Conservation (phyloP, 2,888 invertebrate species). For the Chloromyia formosa region DNA sequence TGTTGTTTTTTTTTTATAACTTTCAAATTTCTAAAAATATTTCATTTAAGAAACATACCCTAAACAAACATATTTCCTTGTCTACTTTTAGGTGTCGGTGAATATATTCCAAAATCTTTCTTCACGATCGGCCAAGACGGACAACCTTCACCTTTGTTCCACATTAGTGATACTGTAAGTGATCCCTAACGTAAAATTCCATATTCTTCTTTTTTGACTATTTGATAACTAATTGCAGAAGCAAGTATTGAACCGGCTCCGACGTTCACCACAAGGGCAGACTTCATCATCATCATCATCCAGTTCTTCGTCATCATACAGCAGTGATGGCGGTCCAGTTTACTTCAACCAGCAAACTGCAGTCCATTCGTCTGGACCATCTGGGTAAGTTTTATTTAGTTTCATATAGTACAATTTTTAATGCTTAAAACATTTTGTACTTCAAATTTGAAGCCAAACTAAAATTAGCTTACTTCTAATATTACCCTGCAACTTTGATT, state of each 20-base stretch:
- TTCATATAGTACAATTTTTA: conserved; percentile 2
- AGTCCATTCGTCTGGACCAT: conserved; percentile 29
- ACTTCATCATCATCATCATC: conserved; percentile 38
- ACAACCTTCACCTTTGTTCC: conserved; percentile 40
- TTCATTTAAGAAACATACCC: too few relatives aligned
- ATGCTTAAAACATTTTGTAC: too few relatives aligned
- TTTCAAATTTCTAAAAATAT: too few relatives aligned
- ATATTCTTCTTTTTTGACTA: conserved; percentile 2
- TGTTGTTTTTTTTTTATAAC: too few relatives aligned
- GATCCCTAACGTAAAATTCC: conserved; percentile 1
- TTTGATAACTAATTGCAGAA: conserved; percentile 7
- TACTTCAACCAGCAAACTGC: conserved; percentile 38
- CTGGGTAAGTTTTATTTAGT: not conserved
- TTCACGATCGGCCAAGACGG: conserved; percentile 48
- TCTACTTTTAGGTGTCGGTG: conserved; percentile 29
- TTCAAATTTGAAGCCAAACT: too few relatives aligned
- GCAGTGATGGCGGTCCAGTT: conserved; percentile 40
- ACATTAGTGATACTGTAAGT: conserved; percentile 44
- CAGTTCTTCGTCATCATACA: not conserved
- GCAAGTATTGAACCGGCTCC: conserved; percentile 25
- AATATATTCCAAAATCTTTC: conserved; percentile 47
- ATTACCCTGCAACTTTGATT: too few relatives aligned
- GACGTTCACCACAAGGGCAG: conserved; percentile 34
- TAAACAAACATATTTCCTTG: too few relatives aligned
- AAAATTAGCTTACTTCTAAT: too few relatives aligned